These are phyloP conservation scores for Pipa parva DNA, from an alignment of 2,113 vertebrate species.

Conservation along the genomic window DNA sequence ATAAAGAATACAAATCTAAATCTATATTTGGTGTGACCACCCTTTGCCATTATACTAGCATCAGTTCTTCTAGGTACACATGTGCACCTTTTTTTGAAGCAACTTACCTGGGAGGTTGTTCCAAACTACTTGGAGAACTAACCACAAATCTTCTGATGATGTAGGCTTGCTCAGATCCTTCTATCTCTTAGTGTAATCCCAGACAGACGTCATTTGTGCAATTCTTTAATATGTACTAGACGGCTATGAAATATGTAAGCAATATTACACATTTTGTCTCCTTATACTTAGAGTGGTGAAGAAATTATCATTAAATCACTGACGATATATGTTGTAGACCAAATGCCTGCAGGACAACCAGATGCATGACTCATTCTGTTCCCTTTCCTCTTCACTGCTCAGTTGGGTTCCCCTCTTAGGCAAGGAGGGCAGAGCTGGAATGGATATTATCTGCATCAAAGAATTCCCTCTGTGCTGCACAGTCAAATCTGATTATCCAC, in stretches of 20 bases:
- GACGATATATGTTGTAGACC: neutral
- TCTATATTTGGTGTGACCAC: neutral
- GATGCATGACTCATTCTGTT: neutral
- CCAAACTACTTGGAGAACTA: constrained; percentile 3
- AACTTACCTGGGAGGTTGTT: neutral
- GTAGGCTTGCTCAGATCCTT: neutral
- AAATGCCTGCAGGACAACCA: neutral
- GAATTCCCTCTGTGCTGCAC: neutral
- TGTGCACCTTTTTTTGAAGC: neutral
- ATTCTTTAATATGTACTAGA: too few species aligned
- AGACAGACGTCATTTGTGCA: too few species aligned
- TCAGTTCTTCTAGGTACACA: neutral
- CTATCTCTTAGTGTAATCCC: too few species aligned
- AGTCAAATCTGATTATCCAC: neutral
- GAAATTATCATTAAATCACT: too few species aligned
- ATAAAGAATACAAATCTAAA: too few species aligned
- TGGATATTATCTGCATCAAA: neutral
- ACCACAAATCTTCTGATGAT: neutral
- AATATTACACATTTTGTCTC: too few species aligned
- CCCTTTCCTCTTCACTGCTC: neutral
- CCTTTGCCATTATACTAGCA: neutral
- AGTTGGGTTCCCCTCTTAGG: neutral
- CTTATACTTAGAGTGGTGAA: too few species aligned
- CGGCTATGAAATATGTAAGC: too few species aligned
- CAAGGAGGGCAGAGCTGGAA: neutral